Evolutionary conservation across 2,113 vertebrate species (phyloP).

Genomic region (Hymenochirus boettgeri): DNA sequence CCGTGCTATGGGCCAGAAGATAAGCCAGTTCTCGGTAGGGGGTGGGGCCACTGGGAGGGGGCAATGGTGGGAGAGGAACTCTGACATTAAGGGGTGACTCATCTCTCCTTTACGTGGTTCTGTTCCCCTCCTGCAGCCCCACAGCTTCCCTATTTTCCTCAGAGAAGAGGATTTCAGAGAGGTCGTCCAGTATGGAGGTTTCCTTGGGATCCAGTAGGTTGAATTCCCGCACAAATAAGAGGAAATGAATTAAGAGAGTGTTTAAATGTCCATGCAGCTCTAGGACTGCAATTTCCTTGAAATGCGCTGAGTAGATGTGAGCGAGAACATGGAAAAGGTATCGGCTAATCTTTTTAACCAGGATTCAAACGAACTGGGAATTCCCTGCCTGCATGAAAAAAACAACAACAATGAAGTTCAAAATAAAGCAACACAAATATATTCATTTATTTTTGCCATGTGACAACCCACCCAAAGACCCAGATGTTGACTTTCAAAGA

Average conservation of each 20-base stretch:
- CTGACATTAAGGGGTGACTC: slow-evolving; percentile 60
- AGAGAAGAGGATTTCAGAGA: slow-evolving; percentile 89
- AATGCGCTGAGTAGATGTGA: slow-evolving; percentile 97
- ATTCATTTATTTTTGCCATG: too few relatives aligned
- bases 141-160: slow-evolving; percentile 50
- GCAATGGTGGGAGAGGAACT: slow-evolving; percentile 39
- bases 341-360: slow-evolving; percentile 97
- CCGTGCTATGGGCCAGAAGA: slow-evolving; percentile 39
- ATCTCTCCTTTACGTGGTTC: slow-evolving; percentile 97
- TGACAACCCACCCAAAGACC: too few relatives aligned
- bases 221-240: slow-evolving; percentile 96
- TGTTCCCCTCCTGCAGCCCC: slow-evolving; percentile 71
- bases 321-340: slow-evolving; percentile 95
- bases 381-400: slow-evolving; percentile 76
- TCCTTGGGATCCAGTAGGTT: slow-evolving; percentile 97
- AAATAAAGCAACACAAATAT: too few relatives aligned
- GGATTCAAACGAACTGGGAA: slow-evolving; percentile 95
- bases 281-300: slow-evolving; percentile 92
- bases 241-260: slow-evolving; percentile 94
- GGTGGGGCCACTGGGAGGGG: slow-evolving; percentile 56
- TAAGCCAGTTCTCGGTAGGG: slow-evolving; percentile 43
- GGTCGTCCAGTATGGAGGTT: slow-evolving; percentile 95
- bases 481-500: too few relatives aligned
- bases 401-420: not conserved
- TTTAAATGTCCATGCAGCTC: slow-evolving; percentile 98